Conservation (phyloP, 2,797 vertebrate genomes). For the Enteromius argenteus region DNA sequence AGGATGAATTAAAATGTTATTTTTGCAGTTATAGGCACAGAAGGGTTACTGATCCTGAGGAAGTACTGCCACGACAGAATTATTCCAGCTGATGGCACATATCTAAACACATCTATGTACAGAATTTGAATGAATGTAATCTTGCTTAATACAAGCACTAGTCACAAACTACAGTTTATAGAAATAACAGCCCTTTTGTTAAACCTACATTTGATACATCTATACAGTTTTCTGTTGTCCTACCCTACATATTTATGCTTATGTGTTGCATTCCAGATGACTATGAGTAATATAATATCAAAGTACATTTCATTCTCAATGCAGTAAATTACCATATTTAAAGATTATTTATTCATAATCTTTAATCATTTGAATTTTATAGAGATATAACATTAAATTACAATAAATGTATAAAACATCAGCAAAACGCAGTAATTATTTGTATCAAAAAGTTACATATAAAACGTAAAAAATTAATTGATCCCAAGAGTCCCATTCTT, state of each 20-base stretch:
- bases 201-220: neutral
- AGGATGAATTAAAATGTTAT: neutral
- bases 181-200: too few species aligned
- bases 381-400: neutral
- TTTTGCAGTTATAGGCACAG: neutral
- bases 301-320: neutral
- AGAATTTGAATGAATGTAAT: too few species aligned
- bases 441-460: neutral
- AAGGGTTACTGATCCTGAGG: neutral
- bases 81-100: too few species aligned
- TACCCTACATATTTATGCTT: neutral
- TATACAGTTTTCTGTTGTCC: neutral
- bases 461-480: neutral
- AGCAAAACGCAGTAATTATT: neutral
- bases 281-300: neutral
- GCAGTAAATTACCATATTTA: neutral
- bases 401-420: neutral
- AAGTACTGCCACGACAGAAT: too few species aligned
- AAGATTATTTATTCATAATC: neutral
- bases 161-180: too few species aligned
- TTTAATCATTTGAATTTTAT: neutral
- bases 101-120: too few species aligned
- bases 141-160: too few species aligned
- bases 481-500: neutral
- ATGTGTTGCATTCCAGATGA: neutral